Base-by-base conservation (phyloP, 2,113 vertebrate species). In the Cinclus mexicanus region DNA sequence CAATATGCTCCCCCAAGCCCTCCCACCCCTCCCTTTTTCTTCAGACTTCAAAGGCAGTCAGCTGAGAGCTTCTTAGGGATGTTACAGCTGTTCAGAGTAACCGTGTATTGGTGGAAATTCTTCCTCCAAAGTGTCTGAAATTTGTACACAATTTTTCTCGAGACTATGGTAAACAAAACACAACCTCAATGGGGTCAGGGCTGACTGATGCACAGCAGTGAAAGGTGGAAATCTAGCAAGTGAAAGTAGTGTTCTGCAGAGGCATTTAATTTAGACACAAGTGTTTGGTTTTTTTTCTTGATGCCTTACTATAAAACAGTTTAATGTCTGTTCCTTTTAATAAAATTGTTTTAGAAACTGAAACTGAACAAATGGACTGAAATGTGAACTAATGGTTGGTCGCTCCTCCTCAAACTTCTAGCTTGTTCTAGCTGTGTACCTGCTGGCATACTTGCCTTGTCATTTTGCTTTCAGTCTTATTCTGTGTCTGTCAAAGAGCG, bases 11-110 rank as follows among this genome's bases (percentile, higher is more conserved):
- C 9, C 13, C 10, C 24, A 46, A 22, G 18, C 39, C 23, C 19
- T 24, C 35, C 42, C 12, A 28, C 31, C 39, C 60, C 26, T 16
- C 4, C 21, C 8, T 29, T 80, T 89, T 81, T 49, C 86, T 82
- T 76, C 19, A 74, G 86, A 95, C 94, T 97, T 98, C 94, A 97
- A 97, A 98, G 92, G 55, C 57, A 26, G 65, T 87, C 74, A 94
- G 67, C 77, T 89, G 84, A 94, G 83, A 94, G n/a, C 75, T 96
- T 74, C 90, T 75, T 64, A 82, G 86, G 96, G 92, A 79, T 68
- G 60, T 72, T 70, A 55, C 60, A 93, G 94, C 87, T 97, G 94
- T 65, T 95, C 65, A 57, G 86, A 92, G 77, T 44, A 79, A 91
- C 42, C 1, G 9, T 70, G 55, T 41, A 52, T 49, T 2, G 16